Base-by-base conservation (phyloP, 2,888 invertebrate genomes). In the Cephus pygmeus region DNA sequence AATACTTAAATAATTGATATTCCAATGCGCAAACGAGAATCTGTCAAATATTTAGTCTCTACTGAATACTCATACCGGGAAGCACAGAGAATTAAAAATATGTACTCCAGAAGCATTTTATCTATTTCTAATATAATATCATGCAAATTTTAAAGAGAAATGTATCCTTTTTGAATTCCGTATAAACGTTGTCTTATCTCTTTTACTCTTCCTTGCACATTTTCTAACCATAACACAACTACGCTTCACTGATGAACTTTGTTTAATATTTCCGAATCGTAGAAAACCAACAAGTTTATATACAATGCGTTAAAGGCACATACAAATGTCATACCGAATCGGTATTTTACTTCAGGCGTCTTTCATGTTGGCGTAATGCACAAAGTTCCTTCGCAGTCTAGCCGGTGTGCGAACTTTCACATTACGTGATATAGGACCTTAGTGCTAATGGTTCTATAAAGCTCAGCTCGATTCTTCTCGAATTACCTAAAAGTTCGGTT, bases 401-500 rank as follows among this genome's bases (percentile, higher is more conserved):
- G 56, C 23, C 23, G 56, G 15, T 9, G 9, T 23, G 56, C 9
- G 23, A 23, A 56, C 23, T 56, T 56, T 56, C 1, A 23, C 56
- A 56, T 56, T 56, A 56, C 56, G 9, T 23, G 56, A 56, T 23
- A 56, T 9, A 23, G 0, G 23, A 56, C 2, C 56, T 56, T 56
- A 23, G 6, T 56, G 23, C 40, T 56, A 56, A 23, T 56, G 40
- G 23, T 56, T 56, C 23, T 56, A 56, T 23, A 23, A 56, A 56
- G 56, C 56, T 56, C 56, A 23, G 23, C 23, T 23, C 56, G 56
- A 56, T 23, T 56, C 23, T 23, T 56, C 23, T 56, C 56, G 2
- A 80, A 82, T 90, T 90, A 91, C 91, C 91, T 85, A 91, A 83
- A 73, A 91, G 87, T 81, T 91, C 88, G 77, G 88, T 85, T 74